A percentile compares a stretch with the other conserved stretches of the same genome.
These are phyloP conservation scores for Tetrao urogallus DNA, from an alignment of 2,113 vertebrate species.

Conservation along the genomic window DNA sequence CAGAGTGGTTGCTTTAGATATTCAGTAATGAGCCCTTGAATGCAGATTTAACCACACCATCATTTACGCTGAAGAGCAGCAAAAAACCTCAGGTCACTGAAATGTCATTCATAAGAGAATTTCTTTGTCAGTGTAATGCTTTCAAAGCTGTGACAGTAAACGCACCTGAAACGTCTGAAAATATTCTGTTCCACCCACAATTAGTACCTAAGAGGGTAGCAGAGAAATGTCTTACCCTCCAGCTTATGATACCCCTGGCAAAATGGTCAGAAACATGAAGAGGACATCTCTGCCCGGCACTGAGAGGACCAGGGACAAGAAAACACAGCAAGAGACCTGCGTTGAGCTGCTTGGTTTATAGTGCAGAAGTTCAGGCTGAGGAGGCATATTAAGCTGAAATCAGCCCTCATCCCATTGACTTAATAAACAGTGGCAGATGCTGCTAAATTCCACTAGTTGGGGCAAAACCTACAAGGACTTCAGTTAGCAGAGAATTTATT, in stretches of 20 bases:
- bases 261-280: background rate
- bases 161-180: background rate
- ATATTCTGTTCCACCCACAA: background rate
- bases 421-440: conserved; percentile 71
- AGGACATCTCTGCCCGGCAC: background rate
- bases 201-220: background rate
- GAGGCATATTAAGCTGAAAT: background rate
- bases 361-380: background rate
- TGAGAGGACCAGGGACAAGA: background rate
- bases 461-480: conserved; percentile 49
- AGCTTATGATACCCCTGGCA: background rate
- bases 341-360: background rate
- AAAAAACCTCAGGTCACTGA: background rate
- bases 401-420: conserved; percentile 5
- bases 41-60: background rate
- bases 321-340: background rate
- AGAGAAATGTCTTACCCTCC: background rate
- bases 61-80: background rate
- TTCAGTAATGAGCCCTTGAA: background rate
- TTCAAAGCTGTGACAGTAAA: background rate
- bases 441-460: conserved; percentile 32
- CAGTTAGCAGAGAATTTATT: conserved; percentile 61
- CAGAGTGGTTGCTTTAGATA: background rate
- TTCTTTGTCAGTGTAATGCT: background rate
- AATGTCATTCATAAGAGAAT: background rate